phyloP scores from a whole-genome alignment of 2,888 invertebrate genomes.

The Nomada ferruginata region DNA sequence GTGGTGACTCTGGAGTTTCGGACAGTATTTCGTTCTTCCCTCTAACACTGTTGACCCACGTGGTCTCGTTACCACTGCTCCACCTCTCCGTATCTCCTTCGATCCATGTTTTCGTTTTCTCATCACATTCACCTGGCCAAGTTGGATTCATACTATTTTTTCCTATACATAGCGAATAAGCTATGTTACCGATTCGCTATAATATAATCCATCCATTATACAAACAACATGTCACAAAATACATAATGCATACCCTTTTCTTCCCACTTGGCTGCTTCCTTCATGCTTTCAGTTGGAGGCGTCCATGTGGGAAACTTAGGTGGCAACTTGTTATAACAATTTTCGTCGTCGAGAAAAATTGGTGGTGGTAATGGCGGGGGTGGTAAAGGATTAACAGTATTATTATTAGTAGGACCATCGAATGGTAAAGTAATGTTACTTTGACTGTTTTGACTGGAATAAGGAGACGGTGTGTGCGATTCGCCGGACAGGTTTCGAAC shows the following conservation, averaged over 20 bases:
- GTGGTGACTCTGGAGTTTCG: conserved; percentile 89
- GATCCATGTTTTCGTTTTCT: conserved; percentile 77
- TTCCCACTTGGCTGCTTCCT: conserved; percentile 80
- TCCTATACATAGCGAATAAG: conserved; percentile 63
- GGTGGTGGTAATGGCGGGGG: conserved; percentile 83
- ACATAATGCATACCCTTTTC: conserved; percentile 76
- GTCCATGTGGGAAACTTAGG: conserved; percentile 85
- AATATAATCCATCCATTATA: background rate
- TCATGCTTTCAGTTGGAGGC: conserved; percentile 78
- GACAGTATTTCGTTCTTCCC: conserved; percentile 76
- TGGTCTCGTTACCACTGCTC: conserved; percentile 77
- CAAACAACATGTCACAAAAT: background rate
- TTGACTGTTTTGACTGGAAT: conserved; percentile 82
- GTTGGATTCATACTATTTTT: conserved; percentile 79
- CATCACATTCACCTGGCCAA: conserved; percentile 78
- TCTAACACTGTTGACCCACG: conserved; percentile 74
- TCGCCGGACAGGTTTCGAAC: conserved; percentile 77
- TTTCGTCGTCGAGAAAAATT: conserved; percentile 82
- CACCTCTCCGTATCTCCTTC: conserved; percentile 81
- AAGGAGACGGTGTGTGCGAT: conserved; percentile 81
- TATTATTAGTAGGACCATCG: conserved; percentile 74
- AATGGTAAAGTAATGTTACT: conserved; percentile 77
- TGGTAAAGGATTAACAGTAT: conserved; percentile 78
- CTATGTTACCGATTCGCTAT: conserved; percentile 53
- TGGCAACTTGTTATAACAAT: conserved; percentile 83